Evolutionary conservation across 2,797 vertebrate species (phyloP).

Genomic region (Onychomys torridus): DNA sequence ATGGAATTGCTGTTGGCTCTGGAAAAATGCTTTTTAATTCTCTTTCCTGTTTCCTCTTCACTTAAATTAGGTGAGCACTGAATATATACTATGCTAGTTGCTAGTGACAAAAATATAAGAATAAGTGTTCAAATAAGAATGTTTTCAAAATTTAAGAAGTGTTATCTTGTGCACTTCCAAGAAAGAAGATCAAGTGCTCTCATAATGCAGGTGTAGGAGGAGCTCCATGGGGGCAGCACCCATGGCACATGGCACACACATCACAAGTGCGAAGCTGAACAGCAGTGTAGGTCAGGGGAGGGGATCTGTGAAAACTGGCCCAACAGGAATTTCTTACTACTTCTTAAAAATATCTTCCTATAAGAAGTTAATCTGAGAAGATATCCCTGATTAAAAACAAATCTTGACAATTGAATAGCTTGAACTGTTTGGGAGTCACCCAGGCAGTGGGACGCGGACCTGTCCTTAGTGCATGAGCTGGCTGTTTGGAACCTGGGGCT

Average conservation of each 20-base stretch:
- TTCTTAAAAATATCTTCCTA: constrained; percentile 13
- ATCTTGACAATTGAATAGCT: too few species aligned
- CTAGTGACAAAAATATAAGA: neutral
- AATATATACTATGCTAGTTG: neutral
- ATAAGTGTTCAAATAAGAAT: constrained; percentile 4
- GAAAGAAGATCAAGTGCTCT: neutral
- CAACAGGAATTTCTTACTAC: neutral
- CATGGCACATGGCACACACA: neutral
- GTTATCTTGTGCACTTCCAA: neutral
- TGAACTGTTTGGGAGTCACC: too few species aligned
- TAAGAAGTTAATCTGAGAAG: constrained; percentile 10
- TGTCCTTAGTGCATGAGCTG: too few species aligned
- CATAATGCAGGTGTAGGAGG: neutral
- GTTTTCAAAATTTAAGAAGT: constrained; percentile 32
- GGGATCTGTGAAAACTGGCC: neutral
- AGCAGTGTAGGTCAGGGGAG: neutral
- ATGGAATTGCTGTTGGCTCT: neutral
- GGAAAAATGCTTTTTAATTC: neutral
- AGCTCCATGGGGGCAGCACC: neutral
- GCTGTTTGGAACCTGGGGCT: too few species aligned
- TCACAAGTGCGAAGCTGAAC: neutral
- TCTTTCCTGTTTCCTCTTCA: neutral
- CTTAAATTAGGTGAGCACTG: neutral
- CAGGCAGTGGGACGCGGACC: too few species aligned
- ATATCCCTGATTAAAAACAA: neutral